These are phyloP conservation scores for Sander vitreus DNA, from an alignment of 2,113 vertebrate genomes.

Conservation along the genomic window DNA sequence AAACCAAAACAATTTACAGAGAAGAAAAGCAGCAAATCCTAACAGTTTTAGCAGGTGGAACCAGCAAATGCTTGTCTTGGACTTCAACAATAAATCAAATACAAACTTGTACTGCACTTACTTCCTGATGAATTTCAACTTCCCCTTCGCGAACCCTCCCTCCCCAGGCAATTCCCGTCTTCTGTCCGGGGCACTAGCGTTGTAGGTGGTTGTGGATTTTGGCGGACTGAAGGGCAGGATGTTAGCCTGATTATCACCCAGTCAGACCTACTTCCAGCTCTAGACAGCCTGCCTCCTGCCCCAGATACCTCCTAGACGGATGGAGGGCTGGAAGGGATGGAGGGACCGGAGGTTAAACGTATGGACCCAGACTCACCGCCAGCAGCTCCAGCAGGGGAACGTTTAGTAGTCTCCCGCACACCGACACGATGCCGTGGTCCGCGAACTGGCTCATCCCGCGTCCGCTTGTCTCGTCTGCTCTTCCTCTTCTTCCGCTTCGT, in stretches of 20 bases:
- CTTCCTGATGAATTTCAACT: conserved; percentile 16
- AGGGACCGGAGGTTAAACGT: background rate
- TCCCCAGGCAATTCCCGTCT: conserved; percentile 57
- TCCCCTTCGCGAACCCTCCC: background rate
- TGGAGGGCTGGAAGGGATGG: conserved; percentile 21
- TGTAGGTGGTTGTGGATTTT: conserved; percentile 42
- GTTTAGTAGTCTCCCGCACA: conserved; percentile 45
- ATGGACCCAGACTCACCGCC: conserved; percentile 80
- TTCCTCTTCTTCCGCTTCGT: conserved; percentile 60
- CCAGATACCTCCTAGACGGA: conserved; percentile 45
- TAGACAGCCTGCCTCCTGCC: conserved; percentile 58
- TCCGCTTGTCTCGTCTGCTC: background rate
- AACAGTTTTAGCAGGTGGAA: background rate
- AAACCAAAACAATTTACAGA: background rate
- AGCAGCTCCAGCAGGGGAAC: conserved; percentile 75
- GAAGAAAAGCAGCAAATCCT: background rate
- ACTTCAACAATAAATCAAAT: background rate
- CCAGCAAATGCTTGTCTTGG: background rate
- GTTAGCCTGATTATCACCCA: conserved; percentile 55
- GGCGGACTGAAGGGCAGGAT: conserved; percentile 58
- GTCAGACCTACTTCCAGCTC: conserved; percentile 67
- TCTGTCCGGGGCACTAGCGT: conserved; percentile 43
- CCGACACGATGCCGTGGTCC: conserved; percentile 24
- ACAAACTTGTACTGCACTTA: background rate
- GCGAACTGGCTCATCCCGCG: conserved; percentile 70